Conservation (phyloP, 2,888 invertebrate species). For the Rotaria socialis region DNA sequence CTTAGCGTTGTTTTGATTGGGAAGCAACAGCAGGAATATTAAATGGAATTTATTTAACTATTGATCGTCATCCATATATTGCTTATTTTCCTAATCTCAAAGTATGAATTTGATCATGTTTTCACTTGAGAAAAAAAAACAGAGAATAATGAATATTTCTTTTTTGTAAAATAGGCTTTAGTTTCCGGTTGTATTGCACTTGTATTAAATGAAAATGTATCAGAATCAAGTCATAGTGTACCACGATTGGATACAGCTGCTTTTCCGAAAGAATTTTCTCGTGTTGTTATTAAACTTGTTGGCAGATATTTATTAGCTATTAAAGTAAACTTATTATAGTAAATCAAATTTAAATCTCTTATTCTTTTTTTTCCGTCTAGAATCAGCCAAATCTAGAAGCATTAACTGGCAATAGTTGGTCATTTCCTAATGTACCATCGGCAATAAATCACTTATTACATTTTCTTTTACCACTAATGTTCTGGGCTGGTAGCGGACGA, state of each 20-base stretch:
- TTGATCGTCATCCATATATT: slow-evolving; percentile 43
- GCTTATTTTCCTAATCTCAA: slow-evolving; percentile 43
- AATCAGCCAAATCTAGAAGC: slow-evolving; percentile 24
- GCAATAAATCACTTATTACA: slow-evolving; percentile 42
- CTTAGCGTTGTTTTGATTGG: slow-evolving; percentile 45
- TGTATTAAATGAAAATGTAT: slow-evolving; percentile 31
- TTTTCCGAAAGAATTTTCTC: slow-evolving; percentile 42
- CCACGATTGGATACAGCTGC: neutral
- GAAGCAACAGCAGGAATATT: slow-evolving; percentile 42
- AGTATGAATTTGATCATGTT: neutral
- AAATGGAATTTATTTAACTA: slow-evolving; percentile 44
- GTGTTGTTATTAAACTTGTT: slow-evolving; percentile 42
- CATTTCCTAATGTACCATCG: slow-evolving; percentile 35
- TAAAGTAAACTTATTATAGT: neutral
- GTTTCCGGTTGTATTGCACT: slow-evolving; percentile 21
- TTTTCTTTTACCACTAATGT: slow-evolving; percentile 42
- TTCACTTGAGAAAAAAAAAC: neutral
- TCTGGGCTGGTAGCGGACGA: slow-evolving; percentile 45
- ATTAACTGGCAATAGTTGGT: slow-evolving; percentile 27
- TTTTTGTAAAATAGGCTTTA: neutral
- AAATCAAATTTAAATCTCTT: neutral
- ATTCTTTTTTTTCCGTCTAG: neutral
- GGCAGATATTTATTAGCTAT: slow-evolving; percentile 41
- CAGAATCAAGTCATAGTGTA: slow-evolving; percentile 16
- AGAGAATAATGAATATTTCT: neutral